Conservation (phyloP, 2,797 vertebrate genomes). For the Bovichtus diacanthus region DNA sequence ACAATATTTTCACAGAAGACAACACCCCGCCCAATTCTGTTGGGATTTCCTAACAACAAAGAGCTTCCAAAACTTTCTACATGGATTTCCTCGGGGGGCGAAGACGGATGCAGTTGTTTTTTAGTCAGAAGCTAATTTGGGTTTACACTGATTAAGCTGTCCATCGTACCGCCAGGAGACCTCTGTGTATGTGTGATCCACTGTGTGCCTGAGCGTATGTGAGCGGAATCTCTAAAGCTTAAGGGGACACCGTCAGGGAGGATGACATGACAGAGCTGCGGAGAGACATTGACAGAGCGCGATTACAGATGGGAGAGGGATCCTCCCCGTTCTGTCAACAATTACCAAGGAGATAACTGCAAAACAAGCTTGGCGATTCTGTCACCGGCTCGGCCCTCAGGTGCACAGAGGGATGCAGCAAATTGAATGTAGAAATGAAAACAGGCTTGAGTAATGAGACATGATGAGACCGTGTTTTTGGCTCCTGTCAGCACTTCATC, state of each 20-base stretch:
- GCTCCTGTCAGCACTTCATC: conserved; percentile 62
- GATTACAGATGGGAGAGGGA: conserved; percentile 65
- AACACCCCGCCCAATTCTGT: conserved; percentile 9
- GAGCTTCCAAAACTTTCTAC: conserved; percentile 47
- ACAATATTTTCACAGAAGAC: conserved; percentile 12
- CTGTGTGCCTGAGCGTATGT: conserved; percentile 51
- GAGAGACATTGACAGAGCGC: conserved; percentile 47
- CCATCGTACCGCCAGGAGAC: conserved; percentile 66
- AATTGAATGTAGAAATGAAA: conserved; percentile 69
- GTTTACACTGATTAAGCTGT: conserved; percentile 81
- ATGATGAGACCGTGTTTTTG: conserved; percentile 60
- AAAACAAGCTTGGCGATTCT: conserved; percentile 49
- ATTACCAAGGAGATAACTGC: conserved; percentile 61
- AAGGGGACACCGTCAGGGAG: conserved; percentile 57
- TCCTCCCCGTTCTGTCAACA: conserved; percentile 61
- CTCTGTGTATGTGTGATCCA: conserved; percentile 56
- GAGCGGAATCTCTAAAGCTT: conserved; percentile 68
- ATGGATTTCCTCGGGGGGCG: conserved; percentile 41
- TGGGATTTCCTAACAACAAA: conserved; percentile 59
- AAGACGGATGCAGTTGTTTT: conserved; percentile 54
- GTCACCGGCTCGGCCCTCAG: conserved; percentile 56
- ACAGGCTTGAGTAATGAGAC: conserved; percentile 65
- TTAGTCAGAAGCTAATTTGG: conserved; percentile 74
- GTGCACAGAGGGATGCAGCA: conserved; percentile 50
- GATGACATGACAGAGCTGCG: conserved; percentile 60